These are phyloP conservation scores for Lithobates pipiens DNA, from an alignment of 2,797 vertebrate species.

Conservation along the genomic window DNA sequence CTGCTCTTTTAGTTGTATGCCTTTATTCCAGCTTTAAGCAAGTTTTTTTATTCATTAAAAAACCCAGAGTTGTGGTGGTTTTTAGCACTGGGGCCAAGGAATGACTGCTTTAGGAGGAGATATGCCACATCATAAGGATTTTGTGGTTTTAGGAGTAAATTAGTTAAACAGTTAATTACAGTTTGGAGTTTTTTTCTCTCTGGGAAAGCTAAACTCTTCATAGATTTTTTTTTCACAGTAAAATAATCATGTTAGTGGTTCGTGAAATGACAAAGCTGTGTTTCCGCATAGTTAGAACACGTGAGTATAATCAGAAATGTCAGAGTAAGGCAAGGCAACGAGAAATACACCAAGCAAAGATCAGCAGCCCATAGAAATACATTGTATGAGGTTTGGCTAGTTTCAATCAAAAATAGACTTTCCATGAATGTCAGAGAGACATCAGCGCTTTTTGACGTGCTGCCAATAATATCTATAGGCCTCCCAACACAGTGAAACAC, in stretches of 20 bases:
- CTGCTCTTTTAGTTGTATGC: neutral
- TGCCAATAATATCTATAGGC: too few relatives aligned
- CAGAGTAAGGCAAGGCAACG: too few relatives aligned
- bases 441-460: too few relatives aligned
- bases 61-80: neutral
- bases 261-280: neutral
- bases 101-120: conserved; percentile 19
- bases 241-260: neutral
- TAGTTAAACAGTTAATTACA: neutral
- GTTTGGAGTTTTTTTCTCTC: neutral
- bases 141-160: conserved; percentile 13
- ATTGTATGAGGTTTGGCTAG: too few relatives aligned
- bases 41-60: neutral
- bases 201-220: conserved; percentile 6
- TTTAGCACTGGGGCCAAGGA: neutral
- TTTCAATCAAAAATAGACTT: too few relatives aligned
- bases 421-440: too few relatives aligned
- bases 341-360: too few relatives aligned
- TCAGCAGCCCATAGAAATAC: too few relatives aligned
- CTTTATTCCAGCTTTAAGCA: neutral
- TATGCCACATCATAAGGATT: conserved; percentile 34
- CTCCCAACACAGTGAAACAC: too few relatives aligned
- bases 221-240: neutral
- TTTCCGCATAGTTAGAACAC: too few relatives aligned
- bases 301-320: too few relatives aligned